Evolutionary conservation across 2,113 vertebrate genomes (phyloP).

Genomic region (Gobio gobio): DNA sequence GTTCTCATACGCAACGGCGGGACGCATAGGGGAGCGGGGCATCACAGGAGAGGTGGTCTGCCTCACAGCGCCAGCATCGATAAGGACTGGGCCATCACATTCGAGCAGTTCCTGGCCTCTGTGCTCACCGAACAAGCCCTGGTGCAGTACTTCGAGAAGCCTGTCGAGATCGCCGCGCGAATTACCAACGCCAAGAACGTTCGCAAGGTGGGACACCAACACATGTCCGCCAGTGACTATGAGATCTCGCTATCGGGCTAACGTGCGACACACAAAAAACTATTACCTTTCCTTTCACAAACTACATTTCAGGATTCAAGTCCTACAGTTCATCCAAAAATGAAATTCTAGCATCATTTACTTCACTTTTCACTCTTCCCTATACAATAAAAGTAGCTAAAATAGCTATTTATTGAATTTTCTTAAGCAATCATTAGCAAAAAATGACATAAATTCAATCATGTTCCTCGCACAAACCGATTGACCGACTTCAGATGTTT

Average conservation of each 20-base stretch:
- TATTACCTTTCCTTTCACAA: background rate
- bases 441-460: background rate
- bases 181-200: constrained; percentile 92
- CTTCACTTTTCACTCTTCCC: background rate
- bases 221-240: constrained; percentile 88
- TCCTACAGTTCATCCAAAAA: background rate
- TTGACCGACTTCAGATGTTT: background rate
- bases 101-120: constrained; percentile 95
- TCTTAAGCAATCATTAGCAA: background rate
- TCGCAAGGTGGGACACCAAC: constrained; percentile 83
- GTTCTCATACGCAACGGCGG: constrained; percentile 83
- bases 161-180: constrained; percentile 84
- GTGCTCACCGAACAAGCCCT: constrained; percentile 93
- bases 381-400: background rate
- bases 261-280: constrained; percentile 31
- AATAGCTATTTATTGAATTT: background rate
- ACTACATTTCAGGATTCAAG: background rate
- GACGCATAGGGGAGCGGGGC: constrained; percentile 4
- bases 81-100: constrained; percentile 96
- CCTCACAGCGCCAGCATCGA: constrained; percentile 87
- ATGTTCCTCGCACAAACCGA: background rate
- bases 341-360: background rate
- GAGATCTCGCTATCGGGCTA: constrained; percentile 94
- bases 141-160: constrained; percentile 94
- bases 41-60: constrained; percentile 67